Percentiles rank a stretch among this genome's conserved stretches.
Conservation (phyloP, 2,113 vertebrate genomes). For the Pseudorasbora parva region DNA sequence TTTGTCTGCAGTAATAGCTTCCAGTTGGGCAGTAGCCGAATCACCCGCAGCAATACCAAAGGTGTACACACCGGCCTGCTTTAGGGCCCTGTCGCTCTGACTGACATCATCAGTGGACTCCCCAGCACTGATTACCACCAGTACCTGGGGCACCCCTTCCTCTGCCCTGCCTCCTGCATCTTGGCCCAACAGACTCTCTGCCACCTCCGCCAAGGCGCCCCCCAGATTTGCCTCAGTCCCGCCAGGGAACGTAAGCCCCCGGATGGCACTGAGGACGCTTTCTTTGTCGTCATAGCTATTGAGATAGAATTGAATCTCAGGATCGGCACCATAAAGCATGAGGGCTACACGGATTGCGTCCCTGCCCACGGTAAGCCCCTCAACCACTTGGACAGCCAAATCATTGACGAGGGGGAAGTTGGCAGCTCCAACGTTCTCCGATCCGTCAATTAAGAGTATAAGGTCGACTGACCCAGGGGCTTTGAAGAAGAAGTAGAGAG, state of each 20-base stretch:
- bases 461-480: constrained; percentile 96
- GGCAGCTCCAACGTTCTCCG: constrained; percentile 92
- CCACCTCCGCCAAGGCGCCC: constrained; percentile 87
- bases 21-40: constrained; percentile 82
- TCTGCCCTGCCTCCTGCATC: constrained; percentile 89
- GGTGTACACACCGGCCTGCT: constrained; percentile 85
- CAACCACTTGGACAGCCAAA: constrained; percentile 93
- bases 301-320: constrained; percentile 87
- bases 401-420: constrained; percentile 89
- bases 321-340: constrained; percentile 85
- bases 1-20: constrained; percentile 86
- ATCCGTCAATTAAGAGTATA: constrained; percentile 99
- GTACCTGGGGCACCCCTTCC: constrained; percentile 88
- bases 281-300: constrained; percentile 85
- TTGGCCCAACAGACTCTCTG: constrained; percentile 82
- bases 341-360: constrained; percentile 90
- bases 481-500: constrained; percentile 78
- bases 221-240: constrained; percentile 88
- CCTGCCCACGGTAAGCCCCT: constrained; percentile 86
- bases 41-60: constrained; percentile 82
- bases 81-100: constrained; percentile 84
- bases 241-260: constrained; percentile 80
- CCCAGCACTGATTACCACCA: constrained; percentile 90
- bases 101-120: constrained; percentile 90
- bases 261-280: constrained; percentile 84